These are phyloP conservation scores for Crypturellus tataupa DNA, from an alignment of 2,797 vertebrate genomes.

Conservation along the genomic window DNA sequence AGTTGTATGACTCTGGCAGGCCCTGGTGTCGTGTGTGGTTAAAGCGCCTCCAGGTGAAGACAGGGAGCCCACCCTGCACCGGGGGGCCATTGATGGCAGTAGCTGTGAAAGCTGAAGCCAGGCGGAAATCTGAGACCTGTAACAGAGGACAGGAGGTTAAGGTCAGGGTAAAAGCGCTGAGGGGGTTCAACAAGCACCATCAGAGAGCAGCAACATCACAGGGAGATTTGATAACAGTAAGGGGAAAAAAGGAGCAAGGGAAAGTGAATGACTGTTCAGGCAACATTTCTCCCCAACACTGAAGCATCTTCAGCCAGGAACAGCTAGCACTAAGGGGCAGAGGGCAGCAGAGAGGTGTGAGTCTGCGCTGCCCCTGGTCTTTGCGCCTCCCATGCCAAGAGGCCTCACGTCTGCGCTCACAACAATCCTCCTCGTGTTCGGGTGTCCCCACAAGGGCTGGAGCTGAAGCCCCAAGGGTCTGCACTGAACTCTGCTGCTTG, in stretches of 20 bases:
- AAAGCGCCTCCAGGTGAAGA: slow-evolving; percentile 88
- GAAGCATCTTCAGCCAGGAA: neutral
- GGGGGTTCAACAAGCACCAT: no score
- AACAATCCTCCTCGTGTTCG: neutral
- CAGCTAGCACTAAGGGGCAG: neutral
- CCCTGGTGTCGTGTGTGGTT: slow-evolving; percentile 86
- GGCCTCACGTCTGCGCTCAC: neutral
- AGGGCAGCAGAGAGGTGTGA: neutral
- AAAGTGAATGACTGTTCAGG: fast-evolving
- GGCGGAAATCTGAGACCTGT: slow-evolving; percentile 88
- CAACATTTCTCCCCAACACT: neutral
- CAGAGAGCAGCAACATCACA: neutral
- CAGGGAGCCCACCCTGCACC: slow-evolving; percentile 84
- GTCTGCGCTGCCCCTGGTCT: neutral
- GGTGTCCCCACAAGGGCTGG: neutral
- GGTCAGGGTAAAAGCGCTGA: neutral
- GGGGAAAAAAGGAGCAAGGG: neutral
- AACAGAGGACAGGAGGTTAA: neutral
- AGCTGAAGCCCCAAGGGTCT: neutral
- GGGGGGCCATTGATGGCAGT: slow-evolving; percentile 89
- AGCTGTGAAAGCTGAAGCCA: slow-evolving; percentile 84
- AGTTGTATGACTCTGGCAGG: slow-evolving; percentile 87
- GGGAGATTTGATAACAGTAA: fast-evolving
- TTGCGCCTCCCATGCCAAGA: neutral
- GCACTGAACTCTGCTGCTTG: neutral